Base-by-base conservation (phyloP, 2,113 vertebrate species). In the Syngnathus floridae region DNA sequence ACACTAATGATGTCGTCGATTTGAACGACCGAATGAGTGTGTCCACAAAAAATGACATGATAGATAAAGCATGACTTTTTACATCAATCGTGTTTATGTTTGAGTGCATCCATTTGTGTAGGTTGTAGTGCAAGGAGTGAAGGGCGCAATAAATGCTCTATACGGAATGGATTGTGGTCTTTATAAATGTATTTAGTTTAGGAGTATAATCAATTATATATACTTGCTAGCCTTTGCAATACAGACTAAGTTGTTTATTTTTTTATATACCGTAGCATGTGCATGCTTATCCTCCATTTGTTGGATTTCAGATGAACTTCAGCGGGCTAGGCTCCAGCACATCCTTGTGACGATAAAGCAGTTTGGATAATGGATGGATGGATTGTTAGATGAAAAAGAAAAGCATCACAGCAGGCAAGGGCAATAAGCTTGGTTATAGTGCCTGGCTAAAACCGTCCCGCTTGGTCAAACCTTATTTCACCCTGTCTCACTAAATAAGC, bases 221-320 rank as follows among this genome's bases (percentile, higher is more conserved):
- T 22, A 41, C 21, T 31, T 31, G 26, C 26, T 31, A 31, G 26
- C 26, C 26, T 31, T 31, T 31, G 26, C 26, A 31, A 31, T 31
- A 31, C 26, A 31, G 26, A 31, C 26, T 31, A 31, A 31, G 26
- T 31, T 31, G 2, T 31, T 31, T 31, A 3, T 31, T 31, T 31
- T 31, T 31, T 31, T 31, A 31, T 31, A 31, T 31, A 31, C 26
- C 26, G 26, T 31, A 22, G 36, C 62, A 49, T 70, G 52, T 41
- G 66, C 46, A 59, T 52, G 60, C 58, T 36, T 71, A 62, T 22
- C 52, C 64, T 76, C 84, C 67, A 77, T 82, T 76, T 80, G 67
- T 54, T 55, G 75, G 76, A 81, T 82, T 80, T 77, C 22, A 46
- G 67, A 31, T 76, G 76, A 83, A 69, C 80, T 58, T 71, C 26